Base-by-base conservation (phyloP, 2,888 invertebrate genomes). In the Chrysolina americana region DNA sequence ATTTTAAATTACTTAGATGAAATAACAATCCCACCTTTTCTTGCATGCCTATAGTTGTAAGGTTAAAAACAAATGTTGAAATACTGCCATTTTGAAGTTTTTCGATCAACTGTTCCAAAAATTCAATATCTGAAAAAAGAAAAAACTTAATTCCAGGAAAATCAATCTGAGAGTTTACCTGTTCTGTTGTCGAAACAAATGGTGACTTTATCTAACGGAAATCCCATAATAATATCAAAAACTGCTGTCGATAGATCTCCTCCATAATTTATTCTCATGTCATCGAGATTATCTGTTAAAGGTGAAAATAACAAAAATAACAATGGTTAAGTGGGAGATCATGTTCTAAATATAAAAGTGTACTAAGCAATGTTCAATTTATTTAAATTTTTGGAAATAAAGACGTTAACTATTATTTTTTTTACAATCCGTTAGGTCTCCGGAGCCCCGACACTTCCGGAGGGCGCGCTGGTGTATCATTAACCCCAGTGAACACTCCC, bases 171-270 rank as follows among this genome's bases (percentile, higher is more conserved):
- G 11, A 11, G 15, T 66, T 78, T 82, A 88, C 88, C 86, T 70
- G 82, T 82, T 66, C 79, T 80, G 48, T 80, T 85, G 73, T 88
- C 87, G 74, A 84, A 87, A 69, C 85, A 83, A 65, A 88, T 81
- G 1, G 82, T 80, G 44, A 88, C 75, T 71, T 85, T 79, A 70
- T 82, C 78, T 41, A 85, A 74, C 10, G 87, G 87, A 80, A 87
- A 85, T 17, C 86, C 86, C 65, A 79, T 76, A 13, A 86, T 77
- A 65, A 88, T 86, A 68, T 88, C 87, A 50, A 79, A 81, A 19
- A 86, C 72, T n/a, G 88, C 88, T 41, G 81, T 76, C 21, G 83
- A 80, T 50, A 88, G 81, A 78, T 88, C 85, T 11, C 87, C 88
- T 17, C 86, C 86, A 79, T 83, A 85, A 48, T 80, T 71, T n/a